Base-by-base conservation (phyloP, 1,140 invertebrate species). In the Macrotrachela quadricornifera region DNA sequence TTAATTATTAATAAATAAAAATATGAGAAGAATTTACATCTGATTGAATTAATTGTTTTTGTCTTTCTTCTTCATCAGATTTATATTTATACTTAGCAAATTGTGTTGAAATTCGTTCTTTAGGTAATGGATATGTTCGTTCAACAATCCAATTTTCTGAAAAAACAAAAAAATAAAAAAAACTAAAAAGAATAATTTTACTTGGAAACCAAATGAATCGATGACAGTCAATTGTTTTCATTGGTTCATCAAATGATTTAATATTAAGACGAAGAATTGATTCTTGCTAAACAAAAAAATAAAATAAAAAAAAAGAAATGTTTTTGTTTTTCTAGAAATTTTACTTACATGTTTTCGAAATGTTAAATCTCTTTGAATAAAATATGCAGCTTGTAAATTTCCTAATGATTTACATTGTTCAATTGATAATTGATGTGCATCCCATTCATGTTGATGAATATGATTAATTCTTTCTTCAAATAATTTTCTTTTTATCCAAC, bases 371-470 rank as follows among this genome's bases (percentile, higher is more conserved):
- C 85, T 73, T 57, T 82, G 78, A 30, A 91, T 71, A 70, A 92
- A 91, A 70, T 92, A 92, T 1, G 83, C 74, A 6, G 84, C 80
- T 66, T 90, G 85, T 46, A 80, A 9, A 18, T 15, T 44, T 15
- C 17, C n/a, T 15, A 44, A 15, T n/a, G 42, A 2, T 15, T n/a
- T 77, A 70, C 83, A 86, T 11, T 83, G 46, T 80, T 75, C 71
- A n/a, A 87, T 75, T 12, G 84, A 82, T 64, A 86, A 83, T 68
- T 88, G 83, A 65, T 87, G 82, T 2, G 82, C 81, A 53, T 81
- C 80, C 83, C 84, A 90, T 54, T 80, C 75, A 65, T 81, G 11
- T 40, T n/a, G 17, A 15, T 41, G 15, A 11, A 13, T 40, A 16
- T 40, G 3, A 12, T 6, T 17, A 56, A 76, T 75, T 64, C 82